Base-by-base conservation (phyloP, 2,113 vertebrate genomes). In the Myrmecophaga tridactyla region DNA sequence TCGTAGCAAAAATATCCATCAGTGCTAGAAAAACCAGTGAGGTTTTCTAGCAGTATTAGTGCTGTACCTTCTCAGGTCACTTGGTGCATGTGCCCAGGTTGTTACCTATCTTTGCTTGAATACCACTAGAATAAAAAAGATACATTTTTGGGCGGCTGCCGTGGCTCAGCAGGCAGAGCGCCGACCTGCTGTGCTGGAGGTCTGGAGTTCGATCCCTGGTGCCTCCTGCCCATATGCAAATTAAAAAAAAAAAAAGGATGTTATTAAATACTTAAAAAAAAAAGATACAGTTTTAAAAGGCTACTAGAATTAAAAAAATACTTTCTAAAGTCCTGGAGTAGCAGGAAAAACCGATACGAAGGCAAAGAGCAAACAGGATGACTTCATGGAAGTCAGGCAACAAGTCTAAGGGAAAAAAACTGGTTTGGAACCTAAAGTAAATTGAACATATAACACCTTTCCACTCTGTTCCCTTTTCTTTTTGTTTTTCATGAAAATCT, bases 381-480 rank as follows among this genome's bases (percentile, higher is more conserved):
- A 95, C 81, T 96, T 95, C 67, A 95, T 96, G 95, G 96, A 96
- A 96, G 96, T 81, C 89, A 92, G 87, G 86, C 69, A 91, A 77
- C 81, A 82, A 63, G 43, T 31, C 41, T 70, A 72, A 90, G 82
- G 95, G 9, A 96, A 92, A 56, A 96, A 97, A 97, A 85, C 27
- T 92, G 95, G 85, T 89, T 96, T 77, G 58, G 82, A 96, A 96
- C 95, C 18, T 67, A 97, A 97, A 96, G 96, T 94, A 97, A 95
- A 95, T 94, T 75, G 90, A 94, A 88, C 58, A 76, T 92, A 34
- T 83, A 92, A 95, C 96, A 96, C 95, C 92, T 96, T 92, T 97
- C 95, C 94, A 95, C 97, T 96, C 67, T 86, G 90, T 60, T 91
- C 73, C 58, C 75, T 70, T 92, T 93, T 70, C 39, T 73, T 84